These are phyloP conservation scores for Silvanus unidentatus DNA, from an alignment of 2,888 invertebrate genomes.

Conservation along the genomic window DNA sequence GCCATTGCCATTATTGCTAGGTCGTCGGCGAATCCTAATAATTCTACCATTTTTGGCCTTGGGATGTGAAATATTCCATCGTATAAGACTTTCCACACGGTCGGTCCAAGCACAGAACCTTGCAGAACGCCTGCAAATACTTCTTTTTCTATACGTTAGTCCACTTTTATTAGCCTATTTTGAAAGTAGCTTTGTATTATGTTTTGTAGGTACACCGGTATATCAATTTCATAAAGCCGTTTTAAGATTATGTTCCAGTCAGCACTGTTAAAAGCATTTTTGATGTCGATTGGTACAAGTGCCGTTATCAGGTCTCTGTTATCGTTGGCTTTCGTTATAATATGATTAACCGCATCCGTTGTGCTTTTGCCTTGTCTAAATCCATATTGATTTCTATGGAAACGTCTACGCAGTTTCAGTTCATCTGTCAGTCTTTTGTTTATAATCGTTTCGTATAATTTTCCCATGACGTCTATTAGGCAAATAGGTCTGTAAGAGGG, in stretches of 20 bases:
- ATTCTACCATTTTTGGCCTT: not conserved
- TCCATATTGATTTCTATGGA: slow-evolving; percentile 12
- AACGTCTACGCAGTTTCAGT: slow-evolving; percentile 2
- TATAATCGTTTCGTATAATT: slow-evolving; percentile 11
- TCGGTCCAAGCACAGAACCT: slow-evolving; percentile 6
- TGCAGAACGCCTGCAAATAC: slow-evolving; percentile 3
- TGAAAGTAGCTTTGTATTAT: slow-evolving; percentile 2
- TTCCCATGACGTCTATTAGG: slow-evolving; percentile 11
- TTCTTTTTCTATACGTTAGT: not conserved
- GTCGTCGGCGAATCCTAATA: not conserved
- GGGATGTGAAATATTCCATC: not conserved
- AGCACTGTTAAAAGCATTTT: slow-evolving; percentile 14
- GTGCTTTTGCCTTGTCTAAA: slow-evolving; percentile 12
- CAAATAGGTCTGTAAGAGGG: slow-evolving; percentile 15
- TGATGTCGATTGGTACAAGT: slow-evolving; percentile 7
- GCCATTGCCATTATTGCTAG: not conserved
- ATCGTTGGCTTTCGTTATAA: not conserved
- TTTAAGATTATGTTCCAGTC: slow-evolving; percentile 8
- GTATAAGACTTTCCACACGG: slow-evolving; percentile 5
- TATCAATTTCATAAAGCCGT: not conserved
- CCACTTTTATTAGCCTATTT: slow-evolving; percentile 1
- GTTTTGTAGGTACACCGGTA: not conserved
- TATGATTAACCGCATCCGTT: slow-evolving; percentile 5
- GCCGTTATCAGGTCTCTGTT: not conserved
- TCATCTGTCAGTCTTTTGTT: slow-evolving; percentile 6